These are phyloP conservation scores for Centruroides vittatus DNA, from an alignment of 1,140 invertebrate genomes.

Conservation along the genomic window DNA sequence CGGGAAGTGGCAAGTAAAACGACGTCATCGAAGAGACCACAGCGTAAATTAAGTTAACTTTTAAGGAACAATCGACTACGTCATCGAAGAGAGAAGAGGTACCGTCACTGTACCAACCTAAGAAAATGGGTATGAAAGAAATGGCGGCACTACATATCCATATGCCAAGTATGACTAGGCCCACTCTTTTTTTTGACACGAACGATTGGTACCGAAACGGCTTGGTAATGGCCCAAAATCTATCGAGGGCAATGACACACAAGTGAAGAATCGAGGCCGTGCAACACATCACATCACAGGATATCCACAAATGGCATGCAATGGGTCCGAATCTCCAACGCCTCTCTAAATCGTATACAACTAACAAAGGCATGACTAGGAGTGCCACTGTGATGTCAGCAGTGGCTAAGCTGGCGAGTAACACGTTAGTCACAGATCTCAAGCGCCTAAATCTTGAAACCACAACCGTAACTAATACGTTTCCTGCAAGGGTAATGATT, in stretches of 20 bases:
- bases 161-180: conserved; percentile 67
- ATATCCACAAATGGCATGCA: conserved; percentile 51
- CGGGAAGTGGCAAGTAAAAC: conserved; percentile 73
- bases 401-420: conserved; percentile 79
- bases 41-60: conserved; percentile 69
- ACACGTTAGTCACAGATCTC: conserved; percentile 46
- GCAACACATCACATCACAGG: conserved; percentile 34
- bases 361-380: conserved; percentile 53
- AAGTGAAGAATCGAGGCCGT: conserved; percentile 83
- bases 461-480: conserved; percentile 68
- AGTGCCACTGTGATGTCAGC: conserved; percentile 57
- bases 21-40: conserved; percentile 55
- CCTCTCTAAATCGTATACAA: conserved; percentile 58
- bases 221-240: conserved; percentile 72
- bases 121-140: conserved; percentile 69
- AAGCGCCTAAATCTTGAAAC: conserved; percentile 75
- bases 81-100: conserved; percentile 35
- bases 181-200: conserved; percentile 66
- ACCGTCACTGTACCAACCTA: conserved; percentile 56
- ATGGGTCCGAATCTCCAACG: conserved; percentile 70
- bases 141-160: conserved; percentile 81
- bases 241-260: conserved; percentile 75
- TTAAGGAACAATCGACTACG: conserved; percentile 10
- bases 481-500: conserved; percentile 57
- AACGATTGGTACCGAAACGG: conserved; percentile 78